Conservation (phyloP, 2,888 invertebrate genomes). For the Leucophenga maculata region DNA sequence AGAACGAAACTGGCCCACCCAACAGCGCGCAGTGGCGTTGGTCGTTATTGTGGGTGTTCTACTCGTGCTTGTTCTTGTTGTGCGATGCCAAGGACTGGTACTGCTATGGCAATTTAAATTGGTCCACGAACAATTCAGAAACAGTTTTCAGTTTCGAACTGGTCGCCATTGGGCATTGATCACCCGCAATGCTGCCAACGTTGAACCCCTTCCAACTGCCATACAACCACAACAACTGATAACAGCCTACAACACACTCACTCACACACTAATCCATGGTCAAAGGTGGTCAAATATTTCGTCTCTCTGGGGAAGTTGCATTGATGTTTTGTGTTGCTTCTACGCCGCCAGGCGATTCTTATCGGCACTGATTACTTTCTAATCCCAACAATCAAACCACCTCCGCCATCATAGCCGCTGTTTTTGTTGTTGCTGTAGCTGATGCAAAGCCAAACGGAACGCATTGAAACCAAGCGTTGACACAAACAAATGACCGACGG, state of each 20-base stretch:
- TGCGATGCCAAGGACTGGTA: too few relatives aligned
- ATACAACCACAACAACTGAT: too few relatives aligned
- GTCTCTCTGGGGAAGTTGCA: slow-evolving; percentile 38
- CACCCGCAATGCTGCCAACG: background rate
- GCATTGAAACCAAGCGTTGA: slow-evolving; percentile 50
- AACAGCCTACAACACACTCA: slow-evolving; percentile 6
- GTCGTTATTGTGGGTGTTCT: too few relatives aligned
- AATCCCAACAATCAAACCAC: slow-evolving; percentile 59
- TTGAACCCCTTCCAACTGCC: too few relatives aligned
- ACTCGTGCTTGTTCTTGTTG: too few relatives aligned
- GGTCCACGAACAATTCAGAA: background rate
- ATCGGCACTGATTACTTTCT: slow-evolving; percentile 66
- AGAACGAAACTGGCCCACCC: background rate
- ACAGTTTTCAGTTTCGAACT: slow-evolving; percentile 13
- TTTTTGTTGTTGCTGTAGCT: too few relatives aligned
- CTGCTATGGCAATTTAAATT: slow-evolving; percentile 11
- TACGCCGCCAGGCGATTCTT: slow-evolving; percentile 54
- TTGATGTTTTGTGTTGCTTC: slow-evolving; percentile 8
- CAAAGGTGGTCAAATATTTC: slow-evolving; percentile 25
- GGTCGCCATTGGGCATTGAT: background rate
- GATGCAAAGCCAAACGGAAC: too few relatives aligned
- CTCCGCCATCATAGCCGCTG: background rate
- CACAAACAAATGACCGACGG: slow-evolving; percentile 61
- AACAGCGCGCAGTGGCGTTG: background rate
- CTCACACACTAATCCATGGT: background rate